Evolutionary conservation across 2,113 vertebrate species (phyloP).

Genomic region (Alces alces): DNA sequence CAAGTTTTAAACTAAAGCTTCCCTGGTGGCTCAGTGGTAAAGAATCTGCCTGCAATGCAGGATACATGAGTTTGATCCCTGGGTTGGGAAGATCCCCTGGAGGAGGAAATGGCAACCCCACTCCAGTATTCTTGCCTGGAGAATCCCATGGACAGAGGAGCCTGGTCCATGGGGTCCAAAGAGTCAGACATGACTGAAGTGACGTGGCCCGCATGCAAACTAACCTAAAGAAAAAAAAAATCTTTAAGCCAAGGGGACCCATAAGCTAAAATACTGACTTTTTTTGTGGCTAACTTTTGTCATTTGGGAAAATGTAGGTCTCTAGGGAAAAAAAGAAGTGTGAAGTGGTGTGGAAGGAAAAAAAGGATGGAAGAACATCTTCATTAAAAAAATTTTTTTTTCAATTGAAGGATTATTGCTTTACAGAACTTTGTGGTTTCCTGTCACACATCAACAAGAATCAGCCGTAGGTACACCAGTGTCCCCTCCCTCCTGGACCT

Average conservation of each 20-base stretch:
- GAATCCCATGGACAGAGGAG: not conserved
- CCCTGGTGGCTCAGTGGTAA: not conserved
- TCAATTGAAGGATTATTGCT: not conserved
- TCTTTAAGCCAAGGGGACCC: not conserved
- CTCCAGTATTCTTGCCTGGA: not conserved
- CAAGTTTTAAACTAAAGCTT: not conserved
- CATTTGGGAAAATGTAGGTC: not conserved
- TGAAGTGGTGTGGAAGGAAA: not conserved
- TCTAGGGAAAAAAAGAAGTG: not conserved
- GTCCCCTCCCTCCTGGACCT: not conserved
- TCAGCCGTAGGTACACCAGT: not conserved
- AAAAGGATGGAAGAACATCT: not conserved
- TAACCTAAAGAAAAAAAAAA: not conserved
- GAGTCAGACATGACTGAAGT: not conserved
- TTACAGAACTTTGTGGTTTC: too few relatives aligned
- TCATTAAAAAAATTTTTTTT: not conserved
- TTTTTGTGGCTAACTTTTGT: not conserved
- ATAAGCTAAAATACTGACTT: conserved; percentile 24
- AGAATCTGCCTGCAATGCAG: not conserved
- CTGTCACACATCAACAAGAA: not conserved
- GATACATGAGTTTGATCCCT: not conserved
- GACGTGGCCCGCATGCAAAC: not conserved
- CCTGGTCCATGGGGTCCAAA: not conserved
- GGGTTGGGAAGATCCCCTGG: not conserved
- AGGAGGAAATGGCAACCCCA: not conserved